These are phyloP conservation scores for Caenorhabditis inopinata DNA, from an alignment of 1,140 invertebrate genomes.

Conservation along the genomic window DNA sequence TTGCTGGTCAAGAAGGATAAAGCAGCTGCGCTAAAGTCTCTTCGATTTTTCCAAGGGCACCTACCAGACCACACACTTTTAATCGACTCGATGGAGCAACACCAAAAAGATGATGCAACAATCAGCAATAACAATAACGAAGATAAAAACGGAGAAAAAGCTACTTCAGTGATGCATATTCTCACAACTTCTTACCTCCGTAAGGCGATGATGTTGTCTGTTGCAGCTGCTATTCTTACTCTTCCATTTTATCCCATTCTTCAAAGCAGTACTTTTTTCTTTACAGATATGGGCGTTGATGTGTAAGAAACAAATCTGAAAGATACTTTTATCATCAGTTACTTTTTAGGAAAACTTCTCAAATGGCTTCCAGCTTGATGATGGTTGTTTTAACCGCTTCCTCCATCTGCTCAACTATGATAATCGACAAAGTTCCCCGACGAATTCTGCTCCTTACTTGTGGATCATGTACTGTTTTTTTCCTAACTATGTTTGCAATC, in stretches of 20 bases:
- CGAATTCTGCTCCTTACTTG: constrained; percentile 53
- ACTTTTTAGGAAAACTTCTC: constrained; percentile 49
- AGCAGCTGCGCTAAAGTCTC: constrained; percentile 47
- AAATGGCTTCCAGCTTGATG: constrained; percentile 57
- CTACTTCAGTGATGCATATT: constrained; percentile 25
- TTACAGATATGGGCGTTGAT: constrained; percentile 49
- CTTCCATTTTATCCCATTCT: constrained; percentile 64
- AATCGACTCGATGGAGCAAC: constrained; percentile 11
- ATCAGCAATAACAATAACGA: constrained; percentile 39
- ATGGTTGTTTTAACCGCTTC: constrained; percentile 55
- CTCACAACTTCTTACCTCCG: constrained; percentile 52
- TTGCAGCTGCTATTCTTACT: constrained; percentile 47
- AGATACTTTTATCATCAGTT: neutral
- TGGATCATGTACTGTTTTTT: constrained; percentile 48
- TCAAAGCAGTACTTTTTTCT: constrained; percentile 57
- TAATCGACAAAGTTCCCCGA: constrained; percentile 52
- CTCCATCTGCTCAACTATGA: constrained; percentile 54
- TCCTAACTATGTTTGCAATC: constrained; percentile 47
- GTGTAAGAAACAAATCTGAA: constrained; percentile 32
- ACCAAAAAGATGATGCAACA: neutral
- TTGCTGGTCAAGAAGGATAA: constrained; percentile 51
- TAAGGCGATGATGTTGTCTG: constrained; percentile 52
- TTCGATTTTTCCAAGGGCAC: constrained; percentile 57
- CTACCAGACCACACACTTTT: neutral
- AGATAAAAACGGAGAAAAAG: neutral